phyloP scores from a whole-genome alignment of 35 echinoderm and acorn worm genomes.

The Holothuria glaberrima region DNA sequence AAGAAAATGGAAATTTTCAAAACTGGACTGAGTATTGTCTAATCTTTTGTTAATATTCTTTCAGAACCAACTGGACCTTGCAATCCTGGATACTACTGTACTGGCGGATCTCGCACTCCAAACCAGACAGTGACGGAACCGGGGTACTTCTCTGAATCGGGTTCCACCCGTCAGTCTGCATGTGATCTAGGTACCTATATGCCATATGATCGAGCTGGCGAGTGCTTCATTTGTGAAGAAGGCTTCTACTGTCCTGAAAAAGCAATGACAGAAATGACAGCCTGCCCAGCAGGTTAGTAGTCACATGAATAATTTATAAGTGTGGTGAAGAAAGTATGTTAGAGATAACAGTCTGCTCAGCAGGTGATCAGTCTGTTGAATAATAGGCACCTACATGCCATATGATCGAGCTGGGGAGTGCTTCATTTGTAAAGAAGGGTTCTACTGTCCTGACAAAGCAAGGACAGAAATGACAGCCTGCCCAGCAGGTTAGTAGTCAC shows the following conservation, averaged over 20 bases:
- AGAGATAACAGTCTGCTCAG: no score
- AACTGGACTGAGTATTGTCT: no score
- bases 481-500: slow-evolving; percentile 71
- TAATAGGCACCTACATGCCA: slow-evolving; percentile 88
- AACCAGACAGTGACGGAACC: slow-evolving; percentile 93
- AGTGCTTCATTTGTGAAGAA: slow-evolving; percentile 77
- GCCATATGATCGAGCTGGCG: slow-evolving; percentile 90
- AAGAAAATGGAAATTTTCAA: no score
- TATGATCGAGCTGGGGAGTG: slow-evolving; percentile 89
- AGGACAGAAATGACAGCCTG: slow-evolving; percentile 92
- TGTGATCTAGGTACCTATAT: slow-evolving; percentile 86
- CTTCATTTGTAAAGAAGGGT: slow-evolving; percentile 80
- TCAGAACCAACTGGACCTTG: slow-evolving; percentile 83
- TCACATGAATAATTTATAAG: slow-evolving; percentile 8
- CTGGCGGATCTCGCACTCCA: slow-evolving; percentile 75
- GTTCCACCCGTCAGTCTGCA: slow-evolving; percentile 75
- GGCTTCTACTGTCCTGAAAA: slow-evolving; percentile 91
- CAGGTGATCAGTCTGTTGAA: slow-evolving; percentile 75
- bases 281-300: slow-evolving; percentile 85
- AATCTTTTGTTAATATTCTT: not conserved
- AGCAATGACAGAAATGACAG: slow-evolving; percentile 90
- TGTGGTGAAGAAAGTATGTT: slow-evolving; percentile 77
- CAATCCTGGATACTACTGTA: slow-evolving; percentile 91
- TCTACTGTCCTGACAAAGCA: slow-evolving; percentile 82
- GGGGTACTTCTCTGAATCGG: slow-evolving; percentile 79